Conservation (phyloP, 1,140 invertebrate species). For the Aphelinus atriplicis region DNA sequence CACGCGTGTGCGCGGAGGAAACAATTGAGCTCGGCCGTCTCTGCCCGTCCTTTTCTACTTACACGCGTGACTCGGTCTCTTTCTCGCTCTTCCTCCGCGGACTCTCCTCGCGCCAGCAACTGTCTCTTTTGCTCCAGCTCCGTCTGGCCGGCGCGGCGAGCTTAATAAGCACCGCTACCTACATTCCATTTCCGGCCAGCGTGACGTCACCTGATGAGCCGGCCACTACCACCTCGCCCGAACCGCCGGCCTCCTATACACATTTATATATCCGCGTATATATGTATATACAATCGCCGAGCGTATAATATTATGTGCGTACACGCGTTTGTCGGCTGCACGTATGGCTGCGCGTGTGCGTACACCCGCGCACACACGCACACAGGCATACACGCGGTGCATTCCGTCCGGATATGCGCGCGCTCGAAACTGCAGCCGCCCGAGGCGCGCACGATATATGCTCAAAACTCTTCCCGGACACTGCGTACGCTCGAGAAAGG, state of each 20-base stretch:
- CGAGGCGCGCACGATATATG: no score
- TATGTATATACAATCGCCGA: no score
- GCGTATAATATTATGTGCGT: no score
- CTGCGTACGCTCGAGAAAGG: no score
- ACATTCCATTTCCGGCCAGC: constrained; percentile 65
- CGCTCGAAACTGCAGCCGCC: neutral
- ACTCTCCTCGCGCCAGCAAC: neutral
- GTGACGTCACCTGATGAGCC: constrained; percentile 63
- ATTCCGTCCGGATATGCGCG: neutral
- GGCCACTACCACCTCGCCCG: constrained; percentile 50
- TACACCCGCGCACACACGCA: no score
- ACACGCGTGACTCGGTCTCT: constrained; percentile 29
- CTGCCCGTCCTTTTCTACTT: constrained; percentile 22
- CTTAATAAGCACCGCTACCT: constrained; percentile 66
- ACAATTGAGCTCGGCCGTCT: constrained; percentile 60
- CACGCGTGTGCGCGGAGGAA: constrained; percentile 65
- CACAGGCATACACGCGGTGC: no score
- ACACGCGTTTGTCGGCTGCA: no score
- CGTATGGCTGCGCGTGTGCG: no score
- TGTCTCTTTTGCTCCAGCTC: neutral
- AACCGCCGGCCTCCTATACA: neutral
- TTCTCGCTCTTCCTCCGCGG: constrained; percentile 29
- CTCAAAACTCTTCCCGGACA: no score
- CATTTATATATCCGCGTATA: no score
- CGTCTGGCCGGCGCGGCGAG: constrained; percentile 39